phyloP scores from a whole-genome alignment of 2,113 vertebrate species.

The Lathamus discolor region DNA sequence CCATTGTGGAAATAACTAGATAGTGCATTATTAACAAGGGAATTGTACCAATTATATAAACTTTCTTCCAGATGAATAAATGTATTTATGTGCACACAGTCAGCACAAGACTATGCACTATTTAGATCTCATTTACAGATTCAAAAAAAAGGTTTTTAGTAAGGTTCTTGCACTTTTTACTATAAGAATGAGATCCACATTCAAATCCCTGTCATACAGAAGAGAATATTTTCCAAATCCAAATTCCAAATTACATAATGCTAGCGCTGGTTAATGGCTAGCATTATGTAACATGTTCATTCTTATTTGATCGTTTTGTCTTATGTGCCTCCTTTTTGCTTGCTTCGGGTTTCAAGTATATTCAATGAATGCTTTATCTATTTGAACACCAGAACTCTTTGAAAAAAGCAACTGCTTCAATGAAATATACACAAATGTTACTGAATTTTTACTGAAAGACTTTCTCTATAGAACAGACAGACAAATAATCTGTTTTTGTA shows the following conservation, averaged over 20 bases:
- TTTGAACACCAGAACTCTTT: neutral
- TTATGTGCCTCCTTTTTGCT: neutral
- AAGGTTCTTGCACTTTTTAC: neutral
- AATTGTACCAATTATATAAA: neutral
- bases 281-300: neutral
- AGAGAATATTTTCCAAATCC: neutral
- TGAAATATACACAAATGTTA: neutral
- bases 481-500: neutral
- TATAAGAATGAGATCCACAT: neutral
- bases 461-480: neutral
- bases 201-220: neutral
- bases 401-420: neutral
- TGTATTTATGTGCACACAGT: neutral
- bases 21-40: neutral
- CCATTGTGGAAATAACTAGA: neutral
- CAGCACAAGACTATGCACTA: neutral
- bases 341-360: neutral
- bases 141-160: neutral
- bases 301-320: neutral
- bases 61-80: neutral
- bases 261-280: neutral
- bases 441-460: neutral
- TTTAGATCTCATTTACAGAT: neutral
- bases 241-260: neutral
- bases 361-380: neutral